These are phyloP conservation scores for Protobothrops flavoviridis DNA, from an alignment of 2,113 vertebrate genomes.

Conservation along the genomic window DNA sequence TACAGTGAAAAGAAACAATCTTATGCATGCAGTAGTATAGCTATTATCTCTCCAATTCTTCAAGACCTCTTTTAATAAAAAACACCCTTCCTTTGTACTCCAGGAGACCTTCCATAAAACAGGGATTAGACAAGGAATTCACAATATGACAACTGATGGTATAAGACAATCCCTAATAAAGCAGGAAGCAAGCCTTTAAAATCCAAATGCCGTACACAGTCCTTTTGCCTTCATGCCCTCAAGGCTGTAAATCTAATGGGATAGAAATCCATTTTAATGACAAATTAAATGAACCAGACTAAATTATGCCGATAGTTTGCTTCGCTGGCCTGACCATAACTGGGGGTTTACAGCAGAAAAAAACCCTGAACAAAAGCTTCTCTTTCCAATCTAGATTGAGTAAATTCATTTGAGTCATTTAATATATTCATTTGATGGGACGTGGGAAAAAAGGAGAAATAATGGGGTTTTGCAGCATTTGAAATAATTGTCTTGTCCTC, in stretches of 20 bases:
- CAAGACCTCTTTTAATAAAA: slow-evolving; percentile 16
- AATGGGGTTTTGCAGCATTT: background rate
- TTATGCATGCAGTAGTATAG: background rate
- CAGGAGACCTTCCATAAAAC: background rate
- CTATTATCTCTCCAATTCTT: background rate
- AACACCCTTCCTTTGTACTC: background rate
- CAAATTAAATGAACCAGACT: slow-evolving; percentile 28
- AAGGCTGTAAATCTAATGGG: slow-evolving; percentile 9
- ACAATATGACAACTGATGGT: background rate
- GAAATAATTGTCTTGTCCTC: background rate
- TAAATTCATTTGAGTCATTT: slow-evolving; percentile 35
- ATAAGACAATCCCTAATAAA: slow-evolving; percentile 4
- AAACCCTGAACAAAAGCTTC: slow-evolving; percentile 27
- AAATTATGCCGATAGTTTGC: slow-evolving; percentile 9
- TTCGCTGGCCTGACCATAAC: slow-evolving; percentile 17
- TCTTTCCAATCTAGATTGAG: background rate
- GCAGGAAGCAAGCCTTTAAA: background rate
- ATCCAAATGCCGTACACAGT: slow-evolving; percentile 9
- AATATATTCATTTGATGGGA: background rate
- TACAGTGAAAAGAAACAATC: accelerated
- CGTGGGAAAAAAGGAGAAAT: background rate
- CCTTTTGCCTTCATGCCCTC: background rate
- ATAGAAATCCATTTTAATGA: slow-evolving; percentile 16
- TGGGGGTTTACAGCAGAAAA: slow-evolving; percentile 26
- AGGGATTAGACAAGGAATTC: background rate